These are phyloP conservation scores for Cremastobaeus sp. DNA, from an alignment of 2,888 invertebrate species.

Conservation along the genomic window DNA sequence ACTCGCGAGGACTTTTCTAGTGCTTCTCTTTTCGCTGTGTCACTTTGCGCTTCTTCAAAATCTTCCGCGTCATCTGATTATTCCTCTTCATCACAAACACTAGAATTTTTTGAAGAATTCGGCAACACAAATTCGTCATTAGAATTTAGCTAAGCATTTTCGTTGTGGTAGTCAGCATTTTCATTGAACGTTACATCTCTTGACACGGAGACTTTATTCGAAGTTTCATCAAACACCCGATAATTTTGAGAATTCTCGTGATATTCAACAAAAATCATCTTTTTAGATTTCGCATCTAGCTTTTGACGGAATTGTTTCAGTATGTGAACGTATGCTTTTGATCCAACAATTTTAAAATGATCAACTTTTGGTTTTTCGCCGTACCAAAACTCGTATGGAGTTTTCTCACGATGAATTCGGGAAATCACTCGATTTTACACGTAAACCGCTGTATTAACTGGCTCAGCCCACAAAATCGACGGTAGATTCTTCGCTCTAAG, in stretches of 20 bases:
- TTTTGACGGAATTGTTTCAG: neutral
- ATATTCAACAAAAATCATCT: slow-evolving; percentile 25
- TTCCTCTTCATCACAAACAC: too few relatives aligned
- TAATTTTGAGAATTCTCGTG: neutral
- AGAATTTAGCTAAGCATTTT: too few relatives aligned
- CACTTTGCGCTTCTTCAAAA: too few relatives aligned
- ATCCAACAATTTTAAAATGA: slow-evolving; percentile 2
- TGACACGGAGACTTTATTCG: neutral
- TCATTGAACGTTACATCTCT: slow-evolving; percentile 1
- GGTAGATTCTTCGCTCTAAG: slow-evolving; percentile 16
- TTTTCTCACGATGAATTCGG: slow-evolving; percentile 10
- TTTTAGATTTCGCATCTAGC: neutral
- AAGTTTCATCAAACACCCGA: neutral
- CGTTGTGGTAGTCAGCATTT: too few relatives aligned
- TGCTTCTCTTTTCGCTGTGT: too few relatives aligned
- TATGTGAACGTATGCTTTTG: neutral
- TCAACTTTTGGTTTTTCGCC: slow-evolving; percentile 32
- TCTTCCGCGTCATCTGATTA: too few relatives aligned
- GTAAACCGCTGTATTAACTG: slow-evolving; percentile 44
- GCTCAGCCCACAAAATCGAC: slow-evolving; percentile 39
- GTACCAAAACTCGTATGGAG: slow-evolving; percentile 41
- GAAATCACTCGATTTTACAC: slow-evolving; percentile 23
- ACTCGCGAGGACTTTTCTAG: too few relatives aligned
- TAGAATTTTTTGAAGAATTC: too few relatives aligned
- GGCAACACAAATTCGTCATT: too few relatives aligned